Conservation (phyloP, 92 coral and sea anemone genomes). For the Heliopora coerulea region DNA sequence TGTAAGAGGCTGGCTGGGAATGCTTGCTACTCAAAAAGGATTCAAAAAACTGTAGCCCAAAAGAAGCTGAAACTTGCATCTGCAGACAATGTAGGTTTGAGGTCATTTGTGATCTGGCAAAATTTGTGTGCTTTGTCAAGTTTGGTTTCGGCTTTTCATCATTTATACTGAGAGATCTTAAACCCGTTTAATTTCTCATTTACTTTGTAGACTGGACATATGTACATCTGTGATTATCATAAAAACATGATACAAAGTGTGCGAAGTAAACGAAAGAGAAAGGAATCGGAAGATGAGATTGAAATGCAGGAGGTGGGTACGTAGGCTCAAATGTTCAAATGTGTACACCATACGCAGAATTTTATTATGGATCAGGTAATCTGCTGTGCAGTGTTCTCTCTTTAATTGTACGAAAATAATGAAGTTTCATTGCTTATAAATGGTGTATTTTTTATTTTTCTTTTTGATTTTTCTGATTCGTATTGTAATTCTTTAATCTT, state of each 20-base stretch:
- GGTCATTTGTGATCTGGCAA: background rate
- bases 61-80: constrained; percentile 94
- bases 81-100: constrained; percentile 87
- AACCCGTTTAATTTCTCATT: constrained; percentile 15
- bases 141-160: constrained; percentile 1
- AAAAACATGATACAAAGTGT: constrained; percentile 98
- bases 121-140: background rate
- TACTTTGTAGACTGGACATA: constrained; percentile 83
- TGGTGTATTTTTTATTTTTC: no score
- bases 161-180: background rate
- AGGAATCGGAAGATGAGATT: constrained; percentile 88
- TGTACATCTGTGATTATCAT: constrained; percentile 94
- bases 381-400: no score
- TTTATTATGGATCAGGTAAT: no score
- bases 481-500: constrained; percentile 1
- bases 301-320: constrained; percentile 72
- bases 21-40: constrained; percentile 98
- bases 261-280: constrained; percentile 95
- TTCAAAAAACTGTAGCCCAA: constrained; percentile 98
- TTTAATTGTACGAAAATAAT: no score
- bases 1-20: constrained; percentile 93
- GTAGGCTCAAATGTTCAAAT: no score
- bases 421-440: no score
- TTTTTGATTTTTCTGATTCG: background rate
- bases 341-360: no score